Evolutionary conservation across 2,888 invertebrate species (phyloP).

Genomic region (Noctua pronuba): DNA sequence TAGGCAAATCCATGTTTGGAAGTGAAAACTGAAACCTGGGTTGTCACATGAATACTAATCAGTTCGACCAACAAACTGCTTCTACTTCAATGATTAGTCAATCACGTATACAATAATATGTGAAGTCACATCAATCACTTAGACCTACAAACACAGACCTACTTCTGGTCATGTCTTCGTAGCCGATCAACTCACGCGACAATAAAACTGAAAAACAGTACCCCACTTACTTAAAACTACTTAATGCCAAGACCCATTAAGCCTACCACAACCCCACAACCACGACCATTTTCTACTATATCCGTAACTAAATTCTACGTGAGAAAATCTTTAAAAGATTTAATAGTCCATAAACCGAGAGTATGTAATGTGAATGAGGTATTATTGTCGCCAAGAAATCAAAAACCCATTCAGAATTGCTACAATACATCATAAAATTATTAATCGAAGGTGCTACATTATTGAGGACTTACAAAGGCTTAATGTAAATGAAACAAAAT

Average conservation of each 20-base stretch:
- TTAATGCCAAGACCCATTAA: background rate
- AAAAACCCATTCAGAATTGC: conserved; percentile 46
- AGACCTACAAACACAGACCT: background rate
- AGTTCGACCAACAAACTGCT: background rate
- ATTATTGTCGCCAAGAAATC: conserved; percentile 50
- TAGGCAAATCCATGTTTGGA: background rate
- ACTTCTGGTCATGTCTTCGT: background rate
- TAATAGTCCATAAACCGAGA: conserved; percentile 32
- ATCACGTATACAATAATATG: background rate
- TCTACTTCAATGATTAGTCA: background rate
- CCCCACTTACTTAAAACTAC: background rate
- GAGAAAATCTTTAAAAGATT: conserved; percentile 37
- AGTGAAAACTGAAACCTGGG: conserved; percentile 14
- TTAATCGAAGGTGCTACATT: conserved; percentile 48
- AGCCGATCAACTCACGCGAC: background rate
- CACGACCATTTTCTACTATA: conserved; percentile 1
- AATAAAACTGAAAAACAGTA: background rate
- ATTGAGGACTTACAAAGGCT: conserved; percentile 37
- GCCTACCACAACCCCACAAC: background rate
- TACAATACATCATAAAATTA: conserved; percentile 63
- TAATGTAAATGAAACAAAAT: conserved; percentile 12
- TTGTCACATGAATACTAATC: conserved; percentile 11
- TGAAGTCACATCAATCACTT: background rate
- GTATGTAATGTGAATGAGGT: conserved; percentile 36
- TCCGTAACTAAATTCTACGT: conserved; percentile 17